Percentiles rank a stretch among this genome's conserved stretches.
phyloP scores from a whole-genome alignment of 2,888 invertebrate species.

The Clistopyga incitator region DNA sequence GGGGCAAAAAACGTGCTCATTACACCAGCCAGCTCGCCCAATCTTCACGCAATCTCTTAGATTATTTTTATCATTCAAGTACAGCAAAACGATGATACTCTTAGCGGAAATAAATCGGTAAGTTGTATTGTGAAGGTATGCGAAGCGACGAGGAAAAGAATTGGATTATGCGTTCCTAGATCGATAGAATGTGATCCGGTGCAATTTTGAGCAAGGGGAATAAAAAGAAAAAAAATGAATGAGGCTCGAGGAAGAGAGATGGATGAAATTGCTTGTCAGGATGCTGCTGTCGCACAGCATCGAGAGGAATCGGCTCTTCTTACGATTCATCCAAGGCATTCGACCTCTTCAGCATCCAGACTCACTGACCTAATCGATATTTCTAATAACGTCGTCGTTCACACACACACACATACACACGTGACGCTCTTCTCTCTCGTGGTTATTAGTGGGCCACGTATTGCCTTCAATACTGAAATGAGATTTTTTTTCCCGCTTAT shows the following conservation, averaged over 20 bases:
- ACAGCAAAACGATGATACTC: neutral
- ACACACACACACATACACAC: slow-evolving; percentile 29
- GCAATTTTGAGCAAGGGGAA: slow-evolving; percentile 12
- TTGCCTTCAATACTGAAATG: slow-evolving; percentile 60
- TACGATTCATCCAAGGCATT: slow-evolving; percentile 40
- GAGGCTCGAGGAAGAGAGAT: slow-evolving; percentile 20
- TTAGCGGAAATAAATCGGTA: neutral
- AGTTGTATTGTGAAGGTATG: neutral
- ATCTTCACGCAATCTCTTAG: neutral
- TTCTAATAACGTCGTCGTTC: slow-evolving; percentile 67
- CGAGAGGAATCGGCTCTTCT: slow-evolving; percentile 57
- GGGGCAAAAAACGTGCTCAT: slow-evolving; percentile 35
- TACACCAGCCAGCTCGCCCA: neutral
- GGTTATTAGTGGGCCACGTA: slow-evolving; percentile 66
- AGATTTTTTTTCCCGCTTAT: slow-evolving; percentile 52
- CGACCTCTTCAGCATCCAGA: slow-evolving; percentile 14
- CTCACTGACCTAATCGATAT: slow-evolving; percentile 67
- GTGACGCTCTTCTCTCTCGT: slow-evolving; percentile 49
- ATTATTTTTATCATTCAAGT: neutral
- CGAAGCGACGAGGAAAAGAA: slow-evolving; percentile 8
- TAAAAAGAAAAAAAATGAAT: slow-evolving; percentile 35
- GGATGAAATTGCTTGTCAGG: slow-evolving; percentile 57
- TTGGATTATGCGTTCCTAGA: neutral
- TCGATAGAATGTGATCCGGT: slow-evolving; percentile 9
- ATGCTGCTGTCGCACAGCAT: slow-evolving; percentile 44